Evolutionary conservation across 1,140 invertebrate genomes (phyloP), one percentile per base, ranked within the genome.

Genomic region (Pemphigus obesinymphae): DNA sequence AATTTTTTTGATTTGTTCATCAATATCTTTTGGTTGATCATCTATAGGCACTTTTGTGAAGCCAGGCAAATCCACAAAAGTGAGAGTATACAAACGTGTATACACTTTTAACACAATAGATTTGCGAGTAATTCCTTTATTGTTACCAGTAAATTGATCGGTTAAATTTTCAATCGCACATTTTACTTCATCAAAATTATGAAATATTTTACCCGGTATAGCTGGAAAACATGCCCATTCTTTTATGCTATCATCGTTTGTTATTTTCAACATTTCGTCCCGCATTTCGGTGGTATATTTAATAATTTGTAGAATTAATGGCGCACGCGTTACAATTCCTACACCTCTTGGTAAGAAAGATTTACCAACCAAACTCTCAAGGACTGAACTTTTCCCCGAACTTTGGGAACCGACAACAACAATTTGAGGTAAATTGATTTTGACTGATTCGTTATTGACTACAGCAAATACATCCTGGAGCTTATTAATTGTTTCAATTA

Each of bases 1-100:
- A 96, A 98, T 97, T 61, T 89, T 91, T 86, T 93, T 92, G 86
- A 98, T 98, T 89, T 98, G 96, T 80, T 91, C 89, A 88, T 98
- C 96, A 86, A 98, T 98, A 87, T 98, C 96, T 3, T 86, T 88
- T 13, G 96, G 96, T 87, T 98, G 96, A 89, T 98, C 96, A 48
- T 96, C 96, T 83, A 98, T 95, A 8, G 96, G 95, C 83, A 98
- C 95, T 88, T 97, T 97, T 13, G 96, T 98, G 84, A 98, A 88
- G 84, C 96, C 96, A 82, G 96, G 96, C 86, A 98, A 92, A 90
- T 98, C 96, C 86, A 98, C 97, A 58, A 98, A 89, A 31, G 96
- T 98, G 87, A 98, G 89, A 88, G 97, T 97, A 83, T 98, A 89
- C 70, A 98, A 96, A 95, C 88, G 13, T 83, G 83, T 84, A 85